These are phyloP conservation scores for Plecotus auritus DNA, from an alignment of 2,113 vertebrate genomes.

Conservation along the genomic window DNA sequence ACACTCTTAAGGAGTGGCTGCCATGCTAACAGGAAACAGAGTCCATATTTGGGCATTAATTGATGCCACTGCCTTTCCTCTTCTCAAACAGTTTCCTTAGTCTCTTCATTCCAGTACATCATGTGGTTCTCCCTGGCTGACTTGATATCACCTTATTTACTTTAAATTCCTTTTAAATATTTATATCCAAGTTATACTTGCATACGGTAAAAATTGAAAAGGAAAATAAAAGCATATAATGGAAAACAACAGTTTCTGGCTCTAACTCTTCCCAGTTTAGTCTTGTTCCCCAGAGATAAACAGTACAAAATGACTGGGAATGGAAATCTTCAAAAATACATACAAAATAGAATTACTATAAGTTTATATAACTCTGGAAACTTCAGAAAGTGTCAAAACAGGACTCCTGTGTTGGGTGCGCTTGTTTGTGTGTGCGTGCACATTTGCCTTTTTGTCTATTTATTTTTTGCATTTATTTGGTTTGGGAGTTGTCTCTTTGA, in stretches of 20 bases:
- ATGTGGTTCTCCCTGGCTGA: background rate
- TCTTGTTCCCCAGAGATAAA: background rate
- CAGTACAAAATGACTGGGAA: background rate
- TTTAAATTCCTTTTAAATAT: background rate
- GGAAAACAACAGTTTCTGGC: background rate
- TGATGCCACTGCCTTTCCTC: background rate
- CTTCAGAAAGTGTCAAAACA: background rate
- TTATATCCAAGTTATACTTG: background rate
- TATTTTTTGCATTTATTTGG: background rate
- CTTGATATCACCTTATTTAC: background rate
- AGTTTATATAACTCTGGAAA: background rate
- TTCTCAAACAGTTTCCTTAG: background rate
- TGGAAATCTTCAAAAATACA: background rate
- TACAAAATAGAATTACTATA: background rate
- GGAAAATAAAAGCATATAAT: background rate
- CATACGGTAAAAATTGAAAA: background rate
- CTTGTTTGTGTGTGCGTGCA: fast-evolving
- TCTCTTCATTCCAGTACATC: background rate
- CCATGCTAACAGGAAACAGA: background rate
- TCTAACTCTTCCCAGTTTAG: background rate
- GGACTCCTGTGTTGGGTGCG: background rate
- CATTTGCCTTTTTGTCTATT: background rate
- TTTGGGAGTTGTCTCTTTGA: background rate
- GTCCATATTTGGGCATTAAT: background rate
- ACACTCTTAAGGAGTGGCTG: background rate